phyloP scores from a whole-genome alignment of 2,113 vertebrate species.

The Alexandromys fortis region DNA sequence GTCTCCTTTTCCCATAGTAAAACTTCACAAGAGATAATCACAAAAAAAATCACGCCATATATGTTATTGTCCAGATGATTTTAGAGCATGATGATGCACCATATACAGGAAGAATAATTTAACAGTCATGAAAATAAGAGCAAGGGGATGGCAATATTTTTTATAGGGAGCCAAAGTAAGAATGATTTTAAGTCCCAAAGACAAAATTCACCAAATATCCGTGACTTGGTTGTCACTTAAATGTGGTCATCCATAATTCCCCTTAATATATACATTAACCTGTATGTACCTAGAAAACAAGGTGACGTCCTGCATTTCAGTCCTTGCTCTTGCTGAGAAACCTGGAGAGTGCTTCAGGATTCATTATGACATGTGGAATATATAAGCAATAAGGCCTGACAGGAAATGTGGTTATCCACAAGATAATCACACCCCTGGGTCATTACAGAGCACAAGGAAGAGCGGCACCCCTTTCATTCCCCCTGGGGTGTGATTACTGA shows the following conservation, averaged over 20 bases:
- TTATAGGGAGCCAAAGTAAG: constrained; percentile 53
- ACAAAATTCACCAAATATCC: constrained; percentile 77
- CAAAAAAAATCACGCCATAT: constrained; percentile 29
- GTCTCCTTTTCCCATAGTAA: constrained; percentile 27
- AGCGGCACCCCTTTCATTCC: constrained; percentile 83
- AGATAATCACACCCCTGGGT: constrained; percentile 90
- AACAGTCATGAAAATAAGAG: constrained; percentile 63
- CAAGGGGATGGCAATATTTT: neutral
- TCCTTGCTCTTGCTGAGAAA: constrained; percentile 84
- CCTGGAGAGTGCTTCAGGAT: constrained; percentile 87
- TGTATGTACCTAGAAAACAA: constrained; percentile 86
- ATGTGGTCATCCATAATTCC: constrained; percentile 87
- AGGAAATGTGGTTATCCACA: constrained; percentile 88
- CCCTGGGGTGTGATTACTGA: constrained; percentile 88
- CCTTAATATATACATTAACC: constrained; percentile 86
- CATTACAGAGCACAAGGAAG: constrained; percentile 88
- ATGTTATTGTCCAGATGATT: constrained; percentile 21
- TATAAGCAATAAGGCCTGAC: constrained; percentile 89
- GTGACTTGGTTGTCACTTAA: constrained; percentile 81
- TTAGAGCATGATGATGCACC: constrained; percentile 35
- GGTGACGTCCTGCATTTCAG: constrained; percentile 86
- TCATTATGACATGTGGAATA: constrained; percentile 89
- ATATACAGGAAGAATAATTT: constrained; percentile 71
- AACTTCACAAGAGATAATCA: constrained; percentile 34
- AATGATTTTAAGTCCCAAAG: constrained; percentile 52